Conservation (phyloP, 2,797 vertebrate genomes). For the Microctenopoma steveboyesi region DNA sequence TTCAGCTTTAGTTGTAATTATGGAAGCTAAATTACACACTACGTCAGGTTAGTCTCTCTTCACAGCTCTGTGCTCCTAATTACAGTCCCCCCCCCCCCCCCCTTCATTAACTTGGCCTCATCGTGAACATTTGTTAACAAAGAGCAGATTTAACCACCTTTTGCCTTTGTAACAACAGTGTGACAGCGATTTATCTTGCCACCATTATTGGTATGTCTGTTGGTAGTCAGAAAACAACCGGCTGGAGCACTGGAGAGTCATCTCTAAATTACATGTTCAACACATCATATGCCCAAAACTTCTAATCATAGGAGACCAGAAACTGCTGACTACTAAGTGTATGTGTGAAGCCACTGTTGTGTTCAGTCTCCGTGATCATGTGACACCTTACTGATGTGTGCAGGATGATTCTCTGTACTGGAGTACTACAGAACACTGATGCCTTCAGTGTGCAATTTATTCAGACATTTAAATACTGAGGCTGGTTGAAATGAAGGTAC, state of each 20-base stretch:
- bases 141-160: conserved; percentile 52
- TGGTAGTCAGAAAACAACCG: too few relatives aligned
- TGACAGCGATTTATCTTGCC: conserved; percentile 53
- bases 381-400: not conserved
- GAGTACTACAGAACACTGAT: conserved; percentile 1
- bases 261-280: too few relatives aligned
- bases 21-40: conserved; percentile 25
- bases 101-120: conserved; percentile 31
- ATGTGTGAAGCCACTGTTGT: too few relatives aligned
- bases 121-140: conserved; percentile 53
- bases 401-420: too few relatives aligned
- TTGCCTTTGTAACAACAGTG: conserved; percentile 49
- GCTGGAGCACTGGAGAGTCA: too few relatives aligned
- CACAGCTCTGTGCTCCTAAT: conserved; percentile 27
- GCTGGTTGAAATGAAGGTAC: conserved; percentile 5
- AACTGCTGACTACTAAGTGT: too few relatives aligned
- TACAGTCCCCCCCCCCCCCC: conserved; percentile 34
- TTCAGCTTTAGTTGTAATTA: conserved; percentile 34
- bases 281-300: too few relatives aligned
- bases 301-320: too few relatives aligned
- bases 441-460: not conserved
- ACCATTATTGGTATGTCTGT: conserved; percentile 30
- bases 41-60: conserved; percentile 13
- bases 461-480: conserved; percentile 12
- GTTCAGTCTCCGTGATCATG: conserved; percentile 28